Base-by-base conservation (phyloP, 35 echinoderm and acorn worm genomes). In the Patiria miniata region DNA sequence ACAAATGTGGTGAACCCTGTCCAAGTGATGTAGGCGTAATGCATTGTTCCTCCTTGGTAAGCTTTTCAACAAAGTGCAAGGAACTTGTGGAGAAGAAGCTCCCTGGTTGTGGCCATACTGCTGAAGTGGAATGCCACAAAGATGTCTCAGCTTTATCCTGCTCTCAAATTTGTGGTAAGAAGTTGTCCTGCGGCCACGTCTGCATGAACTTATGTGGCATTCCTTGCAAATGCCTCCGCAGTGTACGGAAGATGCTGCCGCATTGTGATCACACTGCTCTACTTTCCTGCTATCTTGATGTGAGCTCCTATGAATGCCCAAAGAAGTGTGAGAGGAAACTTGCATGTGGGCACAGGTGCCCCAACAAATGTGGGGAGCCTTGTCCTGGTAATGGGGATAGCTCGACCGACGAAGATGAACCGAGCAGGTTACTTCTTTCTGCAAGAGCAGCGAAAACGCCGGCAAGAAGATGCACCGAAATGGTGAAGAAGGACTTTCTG, bases 341-440 rank as follows among this genome's bases (percentile, higher is more conserved):
- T 17, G 32, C 78, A 39, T 89, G 87, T 28, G 77, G 76, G 39
- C 78, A 81, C 21, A 6, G 68, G 28, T 84, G 82, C 37, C 82
- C 28, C 2, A 84, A 84, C 29, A 26, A 73, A 10, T 73, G 65
- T 30, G 23, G 65, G 10, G 65, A 73, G 23, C 65, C 26, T 30
- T 73, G 65, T 23, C 65, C 65, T 34, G 34, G 65, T 26, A 10
- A 26, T 22, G 65, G 26, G 39, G 61, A 8, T 17, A 73, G 61
- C 17, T 52, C 38, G 19, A n/a, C 29, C 15, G 7, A 47, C 26
- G 21, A 73, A 30, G 23, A 32, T 34, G 29, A 32, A 30, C 9
- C 2, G 14, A 73, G 65, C 10, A 23, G 65, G 2, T 32, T 14
- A 30, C 26, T 34, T 36, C 2, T 2, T 23, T 12, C 29, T 36